Conservation (phyloP, 1,140 invertebrate genomes). For the Leptopilina clavipes region DNA sequence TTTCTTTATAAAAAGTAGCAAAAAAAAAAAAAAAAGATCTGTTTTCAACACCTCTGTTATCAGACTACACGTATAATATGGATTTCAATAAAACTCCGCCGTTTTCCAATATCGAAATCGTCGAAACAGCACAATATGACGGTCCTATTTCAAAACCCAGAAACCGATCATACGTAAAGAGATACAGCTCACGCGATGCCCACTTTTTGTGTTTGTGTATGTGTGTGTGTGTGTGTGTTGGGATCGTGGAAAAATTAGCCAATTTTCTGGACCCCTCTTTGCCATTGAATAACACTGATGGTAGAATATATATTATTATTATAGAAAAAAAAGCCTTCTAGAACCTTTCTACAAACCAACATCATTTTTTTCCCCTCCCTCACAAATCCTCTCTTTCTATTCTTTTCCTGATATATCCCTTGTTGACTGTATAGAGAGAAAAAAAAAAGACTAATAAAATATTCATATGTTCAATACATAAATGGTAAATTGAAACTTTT, state of each 20-base stretch:
- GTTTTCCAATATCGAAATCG: slow-evolving; percentile 18
- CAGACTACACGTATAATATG: slow-evolving; percentile 5
- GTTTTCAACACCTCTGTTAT: slow-evolving; percentile 4
- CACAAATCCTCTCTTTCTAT: slow-evolving; percentile 34
- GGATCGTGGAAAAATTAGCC: slow-evolving; percentile 59
- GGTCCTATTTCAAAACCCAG: slow-evolving; percentile 3
- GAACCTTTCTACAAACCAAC: slow-evolving; percentile 49
- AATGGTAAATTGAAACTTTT: not conserved
- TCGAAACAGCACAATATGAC: slow-evolving; percentile 26
- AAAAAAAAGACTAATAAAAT: not conserved
- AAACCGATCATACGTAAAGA: slow-evolving; percentile 49
- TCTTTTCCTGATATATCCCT: not conserved
- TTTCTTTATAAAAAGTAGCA: no score
- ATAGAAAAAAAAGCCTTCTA: slow-evolving; percentile 35
- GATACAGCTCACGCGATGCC: slow-evolving; percentile 46
- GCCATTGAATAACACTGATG: slow-evolving; percentile 41
- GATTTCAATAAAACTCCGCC: slow-evolving; percentile 35
- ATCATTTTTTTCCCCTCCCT: slow-evolving; percentile 55
- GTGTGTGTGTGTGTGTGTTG: not conserved
- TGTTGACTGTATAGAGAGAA: not conserved
- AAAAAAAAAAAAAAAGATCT: not conserved
- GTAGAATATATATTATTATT: not conserved
- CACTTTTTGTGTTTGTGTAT: slow-evolving; percentile 1
- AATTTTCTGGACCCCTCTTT: slow-evolving; percentile 58
- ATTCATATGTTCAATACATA: not conserved